phyloP scores from a whole-genome alignment of 35 echinoderm and acorn worm genomes.

The Amphiura filiformis region DNA sequence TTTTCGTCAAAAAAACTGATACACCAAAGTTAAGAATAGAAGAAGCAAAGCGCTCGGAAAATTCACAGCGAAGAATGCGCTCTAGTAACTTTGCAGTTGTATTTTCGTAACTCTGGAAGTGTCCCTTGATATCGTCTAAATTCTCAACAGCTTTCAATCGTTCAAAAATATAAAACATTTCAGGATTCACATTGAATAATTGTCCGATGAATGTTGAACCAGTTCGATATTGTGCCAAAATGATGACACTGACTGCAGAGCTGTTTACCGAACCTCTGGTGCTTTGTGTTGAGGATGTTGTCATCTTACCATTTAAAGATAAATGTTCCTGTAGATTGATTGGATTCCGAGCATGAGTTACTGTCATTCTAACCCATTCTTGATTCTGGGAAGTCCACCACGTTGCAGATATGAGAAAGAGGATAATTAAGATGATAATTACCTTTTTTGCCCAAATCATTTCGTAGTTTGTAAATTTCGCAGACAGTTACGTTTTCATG shows the following conservation, averaged over 20 bases:
- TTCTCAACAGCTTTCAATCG: not conserved
- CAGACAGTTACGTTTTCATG: too few species aligned
- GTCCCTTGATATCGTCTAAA: not conserved
- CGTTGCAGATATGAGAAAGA: too few species aligned
- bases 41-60: not conserved
- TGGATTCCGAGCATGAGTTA: too few species aligned
- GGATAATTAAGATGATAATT: too few species aligned
- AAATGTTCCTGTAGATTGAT: too few species aligned
- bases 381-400: too few species aligned
- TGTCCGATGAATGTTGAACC: not conserved
- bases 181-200: not conserved
- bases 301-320: too few species aligned
- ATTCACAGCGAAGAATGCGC: not conserved
- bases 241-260: not conserved
- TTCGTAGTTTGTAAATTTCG: too few species aligned
- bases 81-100: not conserved
- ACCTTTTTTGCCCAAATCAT: too few species aligned
- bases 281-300: too few species aligned
- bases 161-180: not conserved
- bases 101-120: not conserved
- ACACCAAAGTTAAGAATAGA: not conserved
- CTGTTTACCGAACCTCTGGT: too few species aligned
- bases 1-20: not conserved
- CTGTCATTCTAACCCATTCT: too few species aligned
- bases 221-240: not conserved